phyloP scores from a whole-genome alignment of 2,797 vertebrate species.

The Muraenolepis orangiensis region DNA sequence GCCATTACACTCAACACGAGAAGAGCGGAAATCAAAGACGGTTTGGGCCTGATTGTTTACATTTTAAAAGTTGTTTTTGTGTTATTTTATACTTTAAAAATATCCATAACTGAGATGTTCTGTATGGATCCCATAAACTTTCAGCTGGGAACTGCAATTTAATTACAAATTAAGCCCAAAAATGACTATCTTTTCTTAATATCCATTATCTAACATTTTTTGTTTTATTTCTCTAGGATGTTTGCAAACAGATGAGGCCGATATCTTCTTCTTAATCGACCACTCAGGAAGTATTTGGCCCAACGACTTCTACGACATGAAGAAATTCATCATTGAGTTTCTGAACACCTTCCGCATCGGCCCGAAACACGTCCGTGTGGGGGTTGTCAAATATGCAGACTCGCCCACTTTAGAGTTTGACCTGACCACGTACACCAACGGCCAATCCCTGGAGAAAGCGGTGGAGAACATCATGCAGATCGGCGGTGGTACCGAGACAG shows the following conservation, averaged over 20 bases:
- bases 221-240: slow-evolving; percentile 67
- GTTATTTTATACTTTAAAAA: not conserved
- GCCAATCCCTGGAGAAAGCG: slow-evolving; percentile 58
- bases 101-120: not conserved
- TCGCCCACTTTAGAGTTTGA: slow-evolving; percentile 61
- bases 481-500: slow-evolving; percentile 72
- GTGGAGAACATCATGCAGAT: slow-evolving; percentile 63
- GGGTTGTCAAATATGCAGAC: slow-evolving; percentile 73
- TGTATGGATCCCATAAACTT: not conserved
- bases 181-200: not conserved
- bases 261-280: slow-evolving; percentile 86
- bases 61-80: not conserved
- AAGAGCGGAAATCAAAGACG: slow-evolving; percentile 60
- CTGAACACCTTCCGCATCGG: slow-evolving; percentile 72
- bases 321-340: slow-evolving; percentile 77
- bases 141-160: not conserved
- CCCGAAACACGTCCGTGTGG: slow-evolving; percentile 69
- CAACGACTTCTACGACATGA: slow-evolving; percentile 77
- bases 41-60: slow-evolving; percentile 49
- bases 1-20: slow-evolving; percentile 19
- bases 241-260: slow-evolving; percentile 77
- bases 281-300: slow-evolving; percentile 76
- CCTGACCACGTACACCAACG: slow-evolving; percentile 51
- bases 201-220: too few relatives aligned
- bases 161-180: not conserved